Evolutionary conservation across 1,140 invertebrate genomes (phyloP).

Genomic region (Drosophila leontia): DNA sequence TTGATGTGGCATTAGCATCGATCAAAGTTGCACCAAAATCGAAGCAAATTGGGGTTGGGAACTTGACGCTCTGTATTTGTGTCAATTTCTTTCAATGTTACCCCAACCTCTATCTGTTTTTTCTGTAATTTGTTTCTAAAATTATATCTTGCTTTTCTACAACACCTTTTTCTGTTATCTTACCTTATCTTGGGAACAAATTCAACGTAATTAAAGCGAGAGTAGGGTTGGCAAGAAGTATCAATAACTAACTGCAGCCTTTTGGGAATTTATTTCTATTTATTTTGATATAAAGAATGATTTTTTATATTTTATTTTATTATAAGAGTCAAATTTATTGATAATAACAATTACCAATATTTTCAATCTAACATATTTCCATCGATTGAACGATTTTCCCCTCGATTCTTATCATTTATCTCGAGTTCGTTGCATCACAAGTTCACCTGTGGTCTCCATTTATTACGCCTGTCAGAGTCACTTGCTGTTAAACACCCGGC

Average conservation of each 20-base stretch:
- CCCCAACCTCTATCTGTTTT: not conserved
- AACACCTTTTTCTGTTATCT: constrained; percentile 26
- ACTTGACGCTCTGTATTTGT: not conserved
- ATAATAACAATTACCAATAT: not conserved
- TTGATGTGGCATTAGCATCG: constrained; percentile 18
- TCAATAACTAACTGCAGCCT: not conserved
- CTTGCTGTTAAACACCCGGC: constrained; percentile 20
- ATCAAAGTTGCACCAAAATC: not conserved
- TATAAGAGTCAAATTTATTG: too few relatives aligned
- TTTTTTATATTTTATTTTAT: too few relatives aligned
- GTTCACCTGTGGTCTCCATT: constrained; percentile 14
- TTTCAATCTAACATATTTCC: not conserved
- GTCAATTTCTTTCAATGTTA: constrained; percentile 1
- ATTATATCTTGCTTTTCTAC: constrained; percentile 12
- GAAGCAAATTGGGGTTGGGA: too few relatives aligned
- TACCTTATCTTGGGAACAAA: constrained; percentile 20
- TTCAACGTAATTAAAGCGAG: constrained; percentile 11
- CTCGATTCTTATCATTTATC: not conserved
- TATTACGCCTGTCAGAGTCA: constrained; percentile 31
- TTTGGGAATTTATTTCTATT: not conserved
- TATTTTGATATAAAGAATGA: not conserved
- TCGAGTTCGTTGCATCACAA: constrained; percentile 12
- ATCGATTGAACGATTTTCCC: not conserved
- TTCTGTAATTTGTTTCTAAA: not conserved
- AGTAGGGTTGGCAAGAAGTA: not conserved